Percentiles rank a stretch among this genome's conserved stretches.
These are phyloP conservation scores for Drosophila mimetica DNA, from an alignment of 2,888 invertebrate species.

Conservation along the genomic window DNA sequence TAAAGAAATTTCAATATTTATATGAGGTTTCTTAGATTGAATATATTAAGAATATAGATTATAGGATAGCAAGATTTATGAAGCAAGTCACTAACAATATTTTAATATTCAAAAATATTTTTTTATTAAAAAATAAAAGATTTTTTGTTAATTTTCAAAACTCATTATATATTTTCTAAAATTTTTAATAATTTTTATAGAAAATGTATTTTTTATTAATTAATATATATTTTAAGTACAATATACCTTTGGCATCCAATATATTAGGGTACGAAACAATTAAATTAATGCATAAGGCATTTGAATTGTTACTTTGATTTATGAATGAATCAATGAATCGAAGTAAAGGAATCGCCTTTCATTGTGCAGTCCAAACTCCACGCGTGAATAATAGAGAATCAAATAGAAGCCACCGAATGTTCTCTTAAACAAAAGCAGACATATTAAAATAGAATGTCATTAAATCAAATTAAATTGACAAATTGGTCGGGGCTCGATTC, in stretches of 20 bases:
- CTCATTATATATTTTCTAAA: no score
- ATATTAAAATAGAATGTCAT: slow-evolving; percentile 31
- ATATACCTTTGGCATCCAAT: neutral
- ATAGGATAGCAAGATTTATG: no score
- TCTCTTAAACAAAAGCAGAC: slow-evolving; percentile 2
- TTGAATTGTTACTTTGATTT: slow-evolving; percentile 3
- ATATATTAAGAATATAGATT: no score
- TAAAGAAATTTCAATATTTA: neutral
- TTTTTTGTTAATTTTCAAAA: no score
- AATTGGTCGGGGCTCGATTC: slow-evolving; percentile 41
- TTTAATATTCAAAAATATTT: no score
- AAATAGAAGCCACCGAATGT: neutral
- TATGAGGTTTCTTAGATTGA: no score
- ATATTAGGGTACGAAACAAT: slow-evolving; percentile 4
- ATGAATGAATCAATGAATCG: slow-evolving; percentile 9
- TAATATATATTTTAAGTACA: neutral
- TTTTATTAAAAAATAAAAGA: no score
- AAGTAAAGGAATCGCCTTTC: slow-evolving; percentile 6
- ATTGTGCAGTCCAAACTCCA: slow-evolving; percentile 4
- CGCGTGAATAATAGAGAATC: neutral
- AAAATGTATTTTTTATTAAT: no score
- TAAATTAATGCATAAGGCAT: slow-evolving; percentile 1
- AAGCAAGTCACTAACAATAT: no score
- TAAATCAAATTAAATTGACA: slow-evolving; percentile 63
- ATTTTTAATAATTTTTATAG: no score